Base-by-base conservation (phyloP, 1,140 invertebrate species). In the Mesaphorura yosii region DNA sequence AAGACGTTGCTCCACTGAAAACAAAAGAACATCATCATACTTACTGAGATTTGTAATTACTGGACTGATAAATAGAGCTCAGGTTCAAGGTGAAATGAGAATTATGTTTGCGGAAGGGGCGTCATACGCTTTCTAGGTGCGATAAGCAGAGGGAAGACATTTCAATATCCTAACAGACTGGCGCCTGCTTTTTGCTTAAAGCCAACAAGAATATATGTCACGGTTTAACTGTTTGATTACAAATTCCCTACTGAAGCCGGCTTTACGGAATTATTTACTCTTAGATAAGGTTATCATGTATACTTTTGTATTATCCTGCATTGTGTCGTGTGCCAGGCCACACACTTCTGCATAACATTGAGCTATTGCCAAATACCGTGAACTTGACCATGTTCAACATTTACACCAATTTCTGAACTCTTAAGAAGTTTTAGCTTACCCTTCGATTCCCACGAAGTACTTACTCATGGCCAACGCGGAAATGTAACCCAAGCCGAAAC, bases 1-100 rank as follows among this genome's bases (percentile, higher is more conserved):
- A 89, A 64, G 84, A 78, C 23, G 87, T 88, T 23, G 79, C 85
- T 27, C 88, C 88, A 15, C 89, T 92, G 66, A 46, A 76, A 74
- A 40, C 52, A 52, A 56, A 34, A 60, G 31, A 50, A 42, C 52
- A 50, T 53, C 17, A 20, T 52, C 5, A n/a, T 28, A n/a, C n/a
- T 12, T 42, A 19, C 19, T 19, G 6, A n/a, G 19, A 19, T 22
- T 12, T 42, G 40, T 42, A 6, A 19, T 22, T 12, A 12, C 12
- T 37, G 12, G n/a, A 12, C 12, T 37, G 12, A 37, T 37, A 37
- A 37, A 37, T 12, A n/a, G 12, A 37, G n/a, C 12, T 12, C 12
- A 37, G 12, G n/a, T 12, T 37, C 12, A n/a, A 12, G 12, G n/a
- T 12, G 12, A 37, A 37, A 12, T 37, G n/a, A 37, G 12, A 37